These are phyloP conservation scores for Globodera rostochiensis DNA, from an alignment of 1,140 invertebrate genomes.

Conservation along the genomic window DNA sequence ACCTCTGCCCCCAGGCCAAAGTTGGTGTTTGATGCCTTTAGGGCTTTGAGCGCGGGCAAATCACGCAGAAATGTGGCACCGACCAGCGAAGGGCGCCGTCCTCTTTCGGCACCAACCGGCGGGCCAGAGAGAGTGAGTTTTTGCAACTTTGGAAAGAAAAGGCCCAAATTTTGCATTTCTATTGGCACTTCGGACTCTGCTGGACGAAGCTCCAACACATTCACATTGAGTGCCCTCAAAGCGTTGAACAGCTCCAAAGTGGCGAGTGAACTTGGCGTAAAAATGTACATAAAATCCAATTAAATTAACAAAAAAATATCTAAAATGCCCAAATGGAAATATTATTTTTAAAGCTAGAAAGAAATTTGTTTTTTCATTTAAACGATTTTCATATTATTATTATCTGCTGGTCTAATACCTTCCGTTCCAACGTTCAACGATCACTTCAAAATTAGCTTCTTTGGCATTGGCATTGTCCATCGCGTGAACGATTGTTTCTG, in stretches of 20 bases:
- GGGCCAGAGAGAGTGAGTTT: conserved; percentile 14
- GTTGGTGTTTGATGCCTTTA: conserved; percentile 31
- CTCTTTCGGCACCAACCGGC: not conserved
- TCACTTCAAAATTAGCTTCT: not conserved
- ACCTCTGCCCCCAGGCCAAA: conserved; percentile 22
- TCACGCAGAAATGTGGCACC: conserved; percentile 27
- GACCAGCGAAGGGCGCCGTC: not conserved
- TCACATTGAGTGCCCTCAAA: not conserved
- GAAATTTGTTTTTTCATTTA: not conserved
- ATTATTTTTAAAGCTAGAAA: not conserved
- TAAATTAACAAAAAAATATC: not conserved
- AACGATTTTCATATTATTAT: not conserved
- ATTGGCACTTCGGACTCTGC: not conserved
- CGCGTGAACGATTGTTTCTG: not conserved
- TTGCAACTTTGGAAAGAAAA: conserved; percentile 23
- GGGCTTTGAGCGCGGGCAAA: conserved; percentile 22
- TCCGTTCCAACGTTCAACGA: conserved; percentile 1
- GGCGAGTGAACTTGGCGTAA: not conserved
- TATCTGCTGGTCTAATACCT: not conserved
- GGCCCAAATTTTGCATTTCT: conserved; percentile 28
- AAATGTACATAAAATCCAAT: too few relatives aligned
- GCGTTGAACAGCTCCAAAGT: conserved; percentile 13
- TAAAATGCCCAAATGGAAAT: not conserved
- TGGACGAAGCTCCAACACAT: conserved; percentile 1
- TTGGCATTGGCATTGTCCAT: not conserved